Percentiles rank a stretch among this genome's conserved stretches.
These are phyloP conservation scores for Mobula hypostoma DNA, from an alignment of 2,113 vertebrate genomes.

Conservation along the genomic window DNA sequence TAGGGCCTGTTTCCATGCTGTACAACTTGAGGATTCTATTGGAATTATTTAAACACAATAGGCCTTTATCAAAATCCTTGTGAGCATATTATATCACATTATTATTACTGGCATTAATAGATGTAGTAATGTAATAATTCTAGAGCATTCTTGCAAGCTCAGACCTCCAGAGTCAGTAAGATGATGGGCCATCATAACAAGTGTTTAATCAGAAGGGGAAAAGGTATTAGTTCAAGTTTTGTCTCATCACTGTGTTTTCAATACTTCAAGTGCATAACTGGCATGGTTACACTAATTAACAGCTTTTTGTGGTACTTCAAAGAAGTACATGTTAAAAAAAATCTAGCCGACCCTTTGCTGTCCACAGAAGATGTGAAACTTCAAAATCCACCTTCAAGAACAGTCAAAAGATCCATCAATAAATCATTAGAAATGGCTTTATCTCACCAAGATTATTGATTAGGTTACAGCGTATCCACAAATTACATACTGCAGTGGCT, in stretches of 20 bases:
- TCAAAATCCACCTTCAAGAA: not conserved
- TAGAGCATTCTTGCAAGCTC: not conserved
- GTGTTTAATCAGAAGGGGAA: not conserved
- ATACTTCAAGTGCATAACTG: not conserved
- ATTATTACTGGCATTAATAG: not conserved
- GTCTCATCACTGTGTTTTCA: not conserved
- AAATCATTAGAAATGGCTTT: constrained; percentile 11
- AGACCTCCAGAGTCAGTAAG: not conserved
- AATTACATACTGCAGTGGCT: not conserved
- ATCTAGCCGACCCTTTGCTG: not conserved
- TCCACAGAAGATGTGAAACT: not conserved
- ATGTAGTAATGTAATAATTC: not conserved
- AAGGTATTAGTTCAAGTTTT: not conserved
- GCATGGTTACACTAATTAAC: not conserved
- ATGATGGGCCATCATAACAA: not conserved
- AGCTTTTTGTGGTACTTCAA: not conserved
- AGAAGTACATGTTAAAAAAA: constrained; percentile 17
- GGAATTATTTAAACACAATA: not conserved
- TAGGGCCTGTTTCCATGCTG: not conserved
- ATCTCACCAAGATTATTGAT: constrained; percentile 14
- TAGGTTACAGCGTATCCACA: not conserved
- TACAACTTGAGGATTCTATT: not conserved
- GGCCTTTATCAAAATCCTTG: not conserved
- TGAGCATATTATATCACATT: not conserved
- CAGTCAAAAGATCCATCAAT: not conserved